Evolutionary conservation across 2,113 vertebrate species (phyloP), one percentile per base, ranked within the genome.

Genomic region (Etheostoma cragini): DNA sequence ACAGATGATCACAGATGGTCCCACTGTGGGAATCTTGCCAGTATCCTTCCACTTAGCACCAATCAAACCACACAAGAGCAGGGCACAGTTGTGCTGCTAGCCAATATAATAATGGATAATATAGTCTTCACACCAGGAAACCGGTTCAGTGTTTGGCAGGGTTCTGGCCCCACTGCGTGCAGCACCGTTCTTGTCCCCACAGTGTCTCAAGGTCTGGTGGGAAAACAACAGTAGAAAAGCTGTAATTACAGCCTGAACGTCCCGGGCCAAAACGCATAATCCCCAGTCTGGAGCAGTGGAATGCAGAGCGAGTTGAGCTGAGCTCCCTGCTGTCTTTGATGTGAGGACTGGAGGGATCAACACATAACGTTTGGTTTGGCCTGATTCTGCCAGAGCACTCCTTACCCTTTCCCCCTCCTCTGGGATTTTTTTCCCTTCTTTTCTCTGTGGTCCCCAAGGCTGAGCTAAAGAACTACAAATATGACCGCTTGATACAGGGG

Each of bases 211-310:
- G 88, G 87, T 90, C 90, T 93, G 85, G 80, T 90, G 89, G 93
- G 92, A 93, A 90, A 91, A 89, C 74, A 88, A 87, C 88, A 80
- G 90, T 89, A 78, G 87, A 88, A 93, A 89, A 87, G 82, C 89
- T 90, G 93, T 94, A 93, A 94, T 94, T 93, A 93, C 92, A 91
- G 92, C 85, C 90, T 82, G 79, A 89, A 77, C 63, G 75, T 93
- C 80, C 76, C 46, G 24, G 83, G 92, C 90, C 92, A 91, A 91
- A 93, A 92, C 63, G 80, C 89, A 86, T 93, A 93, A 92, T 93
- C 89, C 90, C 86, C 86, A 90, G 91, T 90, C 91, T 93, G 90
- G 89, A 93, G 90, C 85, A 91, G 90, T 72, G 92, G 93, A 94
- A 94, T 93, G 94, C 90, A 89, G 93, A 91, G 85, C 83, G 78